These are phyloP conservation scores for Strigamia maritima DNA, from an alignment of 2,888 invertebrate genomes.

Conservation along the genomic window DNA sequence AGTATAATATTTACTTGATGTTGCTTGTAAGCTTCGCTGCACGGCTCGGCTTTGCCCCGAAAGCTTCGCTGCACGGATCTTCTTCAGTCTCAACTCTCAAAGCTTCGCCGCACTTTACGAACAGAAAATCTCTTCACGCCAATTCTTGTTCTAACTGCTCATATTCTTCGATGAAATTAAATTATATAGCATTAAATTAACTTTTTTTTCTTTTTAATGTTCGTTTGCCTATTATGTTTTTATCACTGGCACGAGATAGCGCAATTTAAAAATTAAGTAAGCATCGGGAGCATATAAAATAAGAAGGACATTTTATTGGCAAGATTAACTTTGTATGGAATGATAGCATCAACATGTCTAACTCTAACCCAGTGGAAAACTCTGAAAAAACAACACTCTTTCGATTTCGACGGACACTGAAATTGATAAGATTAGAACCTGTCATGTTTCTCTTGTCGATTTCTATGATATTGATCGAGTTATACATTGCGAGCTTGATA, in stretches of 20 bases:
- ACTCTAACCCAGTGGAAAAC: background rate
- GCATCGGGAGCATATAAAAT: background rate
- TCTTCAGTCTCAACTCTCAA: no score
- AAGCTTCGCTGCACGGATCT: no score
- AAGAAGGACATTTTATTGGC: background rate
- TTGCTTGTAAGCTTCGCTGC: no score
- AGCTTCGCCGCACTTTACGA: no score
- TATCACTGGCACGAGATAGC: background rate
- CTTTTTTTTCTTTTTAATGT: no score
- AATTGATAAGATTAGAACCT: conserved; percentile 24
- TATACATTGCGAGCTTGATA: conserved; percentile 39
- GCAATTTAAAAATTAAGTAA: background rate
- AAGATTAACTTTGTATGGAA: background rate
- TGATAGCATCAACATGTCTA: no score
- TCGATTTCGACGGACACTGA: background rate
- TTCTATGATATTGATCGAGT: conserved; percentile 12
- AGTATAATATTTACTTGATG: no score
- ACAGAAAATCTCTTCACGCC: no score
- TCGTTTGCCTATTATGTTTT: background rate
- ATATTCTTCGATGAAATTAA: no score
- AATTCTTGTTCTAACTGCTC: no score
- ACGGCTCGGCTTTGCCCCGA: no score
- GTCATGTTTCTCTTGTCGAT: background rate
- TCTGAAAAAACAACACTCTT: background rate
- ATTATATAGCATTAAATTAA: no score